Evolutionary conservation across 2,797 vertebrate genomes (phyloP).

Genomic region (Nyctibius grandis): DNA sequence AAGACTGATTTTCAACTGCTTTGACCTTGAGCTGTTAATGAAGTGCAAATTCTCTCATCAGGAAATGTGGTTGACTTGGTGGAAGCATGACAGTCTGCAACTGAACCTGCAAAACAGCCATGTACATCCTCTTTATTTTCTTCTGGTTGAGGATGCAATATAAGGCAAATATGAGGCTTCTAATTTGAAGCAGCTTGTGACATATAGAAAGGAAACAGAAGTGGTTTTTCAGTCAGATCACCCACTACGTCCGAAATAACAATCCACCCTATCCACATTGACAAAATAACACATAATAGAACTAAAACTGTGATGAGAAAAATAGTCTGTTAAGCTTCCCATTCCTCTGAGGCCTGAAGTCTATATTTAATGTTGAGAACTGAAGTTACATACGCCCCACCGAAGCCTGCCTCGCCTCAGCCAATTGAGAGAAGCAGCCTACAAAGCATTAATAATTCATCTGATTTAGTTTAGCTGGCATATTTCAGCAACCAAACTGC

Average conservation of each 20-base stretch:
- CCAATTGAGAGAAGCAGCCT: constrained; percentile 18
- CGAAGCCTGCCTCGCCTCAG: not conserved
- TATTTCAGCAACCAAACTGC: constrained; percentile 20
- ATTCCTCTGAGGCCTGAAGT: constrained; percentile 17
- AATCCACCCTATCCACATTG: constrained; percentile 60
- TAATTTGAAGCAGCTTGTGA: constrained; percentile 24
- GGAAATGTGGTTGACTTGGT: not conserved
- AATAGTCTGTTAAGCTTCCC: constrained; percentile 54
- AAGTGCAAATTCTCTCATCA: not conserved
- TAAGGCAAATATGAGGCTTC: not conserved
- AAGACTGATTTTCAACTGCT: not conserved
- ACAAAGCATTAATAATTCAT: constrained; percentile 57
- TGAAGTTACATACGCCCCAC: constrained; percentile 24
- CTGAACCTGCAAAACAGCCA: not conserved
- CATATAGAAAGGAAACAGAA: constrained; percentile 44
- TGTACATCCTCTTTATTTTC: not conserved
- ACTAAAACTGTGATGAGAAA: constrained; percentile 54
- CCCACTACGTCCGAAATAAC: constrained; percentile 62
- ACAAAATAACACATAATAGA: constrained; percentile 65
- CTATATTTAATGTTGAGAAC: constrained; percentile 59
- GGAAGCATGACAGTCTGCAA: not conserved
- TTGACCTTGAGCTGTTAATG: not conserved
- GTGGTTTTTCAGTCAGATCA: constrained; percentile 40
- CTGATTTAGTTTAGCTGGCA: constrained; percentile 15
- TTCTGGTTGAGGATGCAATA: not conserved